Evolutionary conservation across 2,797 vertebrate species (phyloP), one percentile per base, ranked within the genome.

Genomic region (Brachymystax lenok): DNA sequence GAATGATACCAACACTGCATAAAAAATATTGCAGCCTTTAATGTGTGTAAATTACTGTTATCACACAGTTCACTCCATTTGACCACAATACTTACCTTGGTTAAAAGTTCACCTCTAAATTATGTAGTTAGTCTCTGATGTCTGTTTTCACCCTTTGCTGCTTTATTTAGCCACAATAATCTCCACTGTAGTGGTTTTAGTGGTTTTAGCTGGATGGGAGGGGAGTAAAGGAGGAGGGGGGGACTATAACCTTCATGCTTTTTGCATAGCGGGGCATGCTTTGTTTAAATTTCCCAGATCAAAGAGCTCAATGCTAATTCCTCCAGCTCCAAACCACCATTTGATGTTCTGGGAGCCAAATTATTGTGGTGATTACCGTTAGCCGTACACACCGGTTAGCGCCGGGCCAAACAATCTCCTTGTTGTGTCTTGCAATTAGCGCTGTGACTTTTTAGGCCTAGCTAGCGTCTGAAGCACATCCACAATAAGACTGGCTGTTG

Each of bases 271-370:
- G 78, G 83, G 86, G 81, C 82, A 79, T 40, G 83, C 89, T 91
- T 93, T 93, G 90, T 93, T 92, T 89, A 52, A 56, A 72, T 40
- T 91, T 87, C 86, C 77, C 61, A 93, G 87, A 94, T 94, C 92
- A 94, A 93, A 94, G 92, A 82, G 69, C 82, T 84, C 87, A 82
- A 92, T 92, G 89, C 90, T 93, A 93, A 93, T 92, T 92, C 91
- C 85, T 87, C 84, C 81, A 90, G 88, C 91, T 88, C 77, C 87
- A 83, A 84, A 35, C 81, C 66, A 73, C 81, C 88, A 93, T 92
- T 92, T 92, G 92, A 93, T 94, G 93, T 93, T 93, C 88, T 74
- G 77, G 79, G 82, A 92, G 87, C 84, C 88, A 91, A 92, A 92
- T 93, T 87, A 88, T 89, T 85, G 87, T 84, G 85, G 90, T 87